Evolutionary conservation across 2,888 invertebrate species (phyloP).

Genomic region (Trypoxylon attenuatum): DNA sequence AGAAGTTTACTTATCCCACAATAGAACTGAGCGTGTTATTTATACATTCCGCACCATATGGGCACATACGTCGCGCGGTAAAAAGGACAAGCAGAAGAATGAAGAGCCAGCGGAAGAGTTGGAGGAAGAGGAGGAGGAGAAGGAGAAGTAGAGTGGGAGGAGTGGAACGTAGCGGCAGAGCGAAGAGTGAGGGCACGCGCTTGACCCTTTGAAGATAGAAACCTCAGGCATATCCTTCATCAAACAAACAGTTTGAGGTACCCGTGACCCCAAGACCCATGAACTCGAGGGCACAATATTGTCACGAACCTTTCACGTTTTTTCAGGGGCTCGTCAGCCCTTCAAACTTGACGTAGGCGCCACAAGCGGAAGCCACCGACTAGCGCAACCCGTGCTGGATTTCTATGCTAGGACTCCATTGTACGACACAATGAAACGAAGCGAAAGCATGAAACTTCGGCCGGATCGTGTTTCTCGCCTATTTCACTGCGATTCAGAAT

Average conservation of each 20-base stretch:
- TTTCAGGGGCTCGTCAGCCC: constrained; percentile 40
- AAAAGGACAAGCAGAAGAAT: constrained; percentile 8
- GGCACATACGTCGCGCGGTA: constrained; percentile 50
- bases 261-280: constrained; percentile 21
- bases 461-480: constrained; percentile 27
- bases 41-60: constrained; percentile 66
- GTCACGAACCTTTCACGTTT: constrained; percentile 33
- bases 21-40: constrained; percentile 65
- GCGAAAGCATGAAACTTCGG: constrained; percentile 15
- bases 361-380: constrained; percentile 28
- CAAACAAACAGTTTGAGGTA: constrained; percentile 52
- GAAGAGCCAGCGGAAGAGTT: constrained; percentile 5
- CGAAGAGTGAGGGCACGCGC: constrained; percentile 33
- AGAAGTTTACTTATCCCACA: constrained; percentile 59
- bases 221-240: constrained; percentile 56
- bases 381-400: constrained; percentile 14
- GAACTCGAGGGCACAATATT: constrained; percentile 49
- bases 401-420: constrained; percentile 31
- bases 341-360: constrained; percentile 20
- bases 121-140: neutral
- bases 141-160: constrained; percentile 15
- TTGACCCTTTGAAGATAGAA: constrained; percentile 63
- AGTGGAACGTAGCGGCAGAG: constrained; percentile 5
- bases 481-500: constrained; percentile 4
- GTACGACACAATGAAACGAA: constrained; percentile 30